phyloP scores from a whole-genome alignment of 2,888 invertebrate species.

The Tanypteryx hageni region DNA sequence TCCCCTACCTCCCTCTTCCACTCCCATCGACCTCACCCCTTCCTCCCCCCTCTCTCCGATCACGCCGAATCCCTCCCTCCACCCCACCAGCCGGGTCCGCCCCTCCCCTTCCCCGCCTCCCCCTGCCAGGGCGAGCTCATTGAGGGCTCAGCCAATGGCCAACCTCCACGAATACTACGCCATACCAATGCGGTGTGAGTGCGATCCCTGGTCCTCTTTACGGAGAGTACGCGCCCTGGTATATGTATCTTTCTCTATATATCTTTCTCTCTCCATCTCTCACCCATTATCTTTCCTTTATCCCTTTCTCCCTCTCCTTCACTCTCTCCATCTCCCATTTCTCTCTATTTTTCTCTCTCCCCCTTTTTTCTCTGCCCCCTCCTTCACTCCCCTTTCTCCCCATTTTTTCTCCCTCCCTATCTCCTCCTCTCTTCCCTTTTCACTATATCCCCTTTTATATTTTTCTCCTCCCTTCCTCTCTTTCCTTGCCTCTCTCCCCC shows the following conservation, averaged over 20 bases:
- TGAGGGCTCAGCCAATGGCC: conserved; percentile 55
- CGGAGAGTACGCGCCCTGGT: not conserved
- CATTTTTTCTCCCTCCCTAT: too few species aligned
- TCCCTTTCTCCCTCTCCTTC: too few species aligned
- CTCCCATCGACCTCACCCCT: not conserved
- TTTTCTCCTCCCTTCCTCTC: not conserved
- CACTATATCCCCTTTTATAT: too few species aligned
- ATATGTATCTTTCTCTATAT: not conserved
- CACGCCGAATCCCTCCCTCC: not conserved
- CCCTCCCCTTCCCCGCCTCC: not conserved
- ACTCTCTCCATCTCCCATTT: too few species aligned
- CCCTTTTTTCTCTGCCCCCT: too few species aligned
- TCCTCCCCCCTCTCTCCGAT: not conserved
- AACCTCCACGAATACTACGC: conserved; percentile 59
- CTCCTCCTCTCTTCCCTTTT: too few species aligned
- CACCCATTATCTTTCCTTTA: too few species aligned
- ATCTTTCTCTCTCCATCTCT: not conserved
- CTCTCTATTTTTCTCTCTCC: too few species aligned
- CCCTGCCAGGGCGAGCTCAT: not conserved
- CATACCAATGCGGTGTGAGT: conserved; percentile 30
- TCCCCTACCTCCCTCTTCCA: not conserved
- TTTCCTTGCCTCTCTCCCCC: too few species aligned
- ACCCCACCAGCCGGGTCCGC: too few species aligned
- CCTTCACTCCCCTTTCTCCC: too few species aligned
- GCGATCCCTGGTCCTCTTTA: not conserved